Base-by-base conservation (phyloP, 2,113 vertebrate genomes). In the Nestor notabilis region DNA sequence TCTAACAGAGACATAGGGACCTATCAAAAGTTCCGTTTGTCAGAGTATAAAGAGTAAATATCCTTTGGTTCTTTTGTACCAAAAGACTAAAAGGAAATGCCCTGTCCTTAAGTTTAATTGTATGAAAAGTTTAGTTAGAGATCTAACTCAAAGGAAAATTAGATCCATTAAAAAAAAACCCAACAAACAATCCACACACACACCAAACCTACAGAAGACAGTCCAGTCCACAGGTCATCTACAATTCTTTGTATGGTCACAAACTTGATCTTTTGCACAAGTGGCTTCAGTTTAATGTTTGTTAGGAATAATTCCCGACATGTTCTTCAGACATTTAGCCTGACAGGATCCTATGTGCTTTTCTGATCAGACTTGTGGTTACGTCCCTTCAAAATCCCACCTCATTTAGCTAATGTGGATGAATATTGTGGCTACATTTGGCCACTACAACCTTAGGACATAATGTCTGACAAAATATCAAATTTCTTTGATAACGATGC, bases 341-440 rank as follows among this genome's bases (percentile, higher is more conserved):
- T 75, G 61, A 91, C 35, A 78, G 83, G 18, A 66, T 66, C 15
- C 71, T 83, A 53, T 53, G 18, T 65, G 37, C 19, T 90, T 88
- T 95, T 76, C 61, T 83, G 63, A 74, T 50, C 37, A 83, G 44
- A 33, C 66, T 41, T 80, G 53, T 49, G 31, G 58, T 70, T 89
- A 83, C 63, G 90, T 87, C 60, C 52, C 35, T 89, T 93, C 81
- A 94, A 94, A 83, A 79, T 89, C 93, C 86, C 69, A 95, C 21
- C 56, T 92, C 39, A 74, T 97, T 96, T 96, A 95, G 80, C 81
- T 97, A 93, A 89, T 87, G 64, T 81, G 39, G 70, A 87, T 94
- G 53, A 96, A 86, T 78, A 94, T n/a, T 68, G 70, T 77, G 75
- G 53, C 76, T 94, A 91, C 84, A 65, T 95, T 90, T 97, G 94